Evolutionary conservation across 1,140 invertebrate genomes (phyloP).

Genomic region (Babylonia areolata): DNA sequence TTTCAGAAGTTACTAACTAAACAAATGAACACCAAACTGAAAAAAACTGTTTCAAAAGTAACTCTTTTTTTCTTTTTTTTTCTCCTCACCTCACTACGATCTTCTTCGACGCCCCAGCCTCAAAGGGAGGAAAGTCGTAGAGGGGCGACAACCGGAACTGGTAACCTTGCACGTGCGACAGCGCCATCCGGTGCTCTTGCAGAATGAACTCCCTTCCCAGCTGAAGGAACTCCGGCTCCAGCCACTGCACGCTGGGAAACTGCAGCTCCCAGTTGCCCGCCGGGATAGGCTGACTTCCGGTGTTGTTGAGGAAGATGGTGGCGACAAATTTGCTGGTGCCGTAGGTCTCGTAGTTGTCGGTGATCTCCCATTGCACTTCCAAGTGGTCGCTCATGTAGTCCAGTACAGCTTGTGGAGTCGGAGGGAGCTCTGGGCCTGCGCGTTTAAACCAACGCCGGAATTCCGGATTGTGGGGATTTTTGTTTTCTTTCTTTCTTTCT

Average conservation of each 20-base stretch:
- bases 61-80: no score
- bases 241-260: conserved; percentile 49
- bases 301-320: conserved; percentile 53
- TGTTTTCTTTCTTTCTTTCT: no score
- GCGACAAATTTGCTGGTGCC: conserved; percentile 35
- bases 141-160: conserved; percentile 60
- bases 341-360: conserved; percentile 56
- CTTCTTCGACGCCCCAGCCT: conserved; percentile 33
- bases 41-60: neutral
- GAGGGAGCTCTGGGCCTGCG: neutral
- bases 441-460: no score
- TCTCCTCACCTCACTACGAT: conserved; percentile 49
- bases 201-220: conserved; percentile 48
- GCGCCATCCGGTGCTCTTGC: conserved; percentile 44
- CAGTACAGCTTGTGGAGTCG: conserved; percentile 48
- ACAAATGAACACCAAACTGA: no score
- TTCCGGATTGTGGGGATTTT: no score
- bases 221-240: conserved; percentile 50
- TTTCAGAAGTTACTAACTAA: no score
- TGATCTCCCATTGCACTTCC: conserved; percentile 50
- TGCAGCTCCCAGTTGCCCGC: conserved; percentile 60
- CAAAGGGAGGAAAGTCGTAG: conserved; percentile 44
- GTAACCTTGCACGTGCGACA: conserved; percentile 62
- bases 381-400: conserved; percentile 59
- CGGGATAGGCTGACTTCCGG: conserved; percentile 40